Conservation (phyloP, 2,113 vertebrate species). For the Labeo catla region DNA sequence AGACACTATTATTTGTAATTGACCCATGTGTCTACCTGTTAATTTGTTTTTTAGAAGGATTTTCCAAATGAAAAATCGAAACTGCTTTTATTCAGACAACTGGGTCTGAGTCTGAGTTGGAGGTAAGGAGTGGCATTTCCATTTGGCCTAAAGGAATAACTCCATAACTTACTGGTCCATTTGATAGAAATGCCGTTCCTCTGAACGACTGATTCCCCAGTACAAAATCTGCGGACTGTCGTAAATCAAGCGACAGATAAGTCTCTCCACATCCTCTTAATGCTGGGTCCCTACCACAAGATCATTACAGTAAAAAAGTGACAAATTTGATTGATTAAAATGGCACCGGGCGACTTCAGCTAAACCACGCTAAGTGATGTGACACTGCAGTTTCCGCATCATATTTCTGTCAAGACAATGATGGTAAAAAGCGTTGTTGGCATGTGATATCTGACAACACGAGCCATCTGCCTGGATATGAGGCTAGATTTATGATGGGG, state of each 20-base stretch:
- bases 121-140: constrained; percentile 42
- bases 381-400: constrained; percentile 95
- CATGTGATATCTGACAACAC: constrained; percentile 91
- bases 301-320: constrained; percentile 90
- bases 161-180: constrained; percentile 80
- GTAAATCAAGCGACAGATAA: constrained; percentile 90
- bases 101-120: not conserved
- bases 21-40: no score
- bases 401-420: constrained; percentile 98
- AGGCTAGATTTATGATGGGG: constrained; percentile 87
- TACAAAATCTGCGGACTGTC: constrained; percentile 73
- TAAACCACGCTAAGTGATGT: constrained; percentile 98
- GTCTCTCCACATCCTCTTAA: constrained; percentile 89
- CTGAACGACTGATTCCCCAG: constrained; percentile 73
- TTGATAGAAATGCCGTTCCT: constrained; percentile 76
- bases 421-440: constrained; percentile 93
- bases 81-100: not conserved
- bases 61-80: not conserved
- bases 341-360: constrained; percentile 84
- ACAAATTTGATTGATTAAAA: constrained; percentile 99
- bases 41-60: not conserved
- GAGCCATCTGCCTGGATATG: constrained; percentile 81
- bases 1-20: not conserved
- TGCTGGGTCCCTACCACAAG: constrained; percentile 85
- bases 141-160: constrained; percentile 62